phyloP scores from a whole-genome alignment of 2,113 vertebrate genomes.

The Glareola pratincola region DNA sequence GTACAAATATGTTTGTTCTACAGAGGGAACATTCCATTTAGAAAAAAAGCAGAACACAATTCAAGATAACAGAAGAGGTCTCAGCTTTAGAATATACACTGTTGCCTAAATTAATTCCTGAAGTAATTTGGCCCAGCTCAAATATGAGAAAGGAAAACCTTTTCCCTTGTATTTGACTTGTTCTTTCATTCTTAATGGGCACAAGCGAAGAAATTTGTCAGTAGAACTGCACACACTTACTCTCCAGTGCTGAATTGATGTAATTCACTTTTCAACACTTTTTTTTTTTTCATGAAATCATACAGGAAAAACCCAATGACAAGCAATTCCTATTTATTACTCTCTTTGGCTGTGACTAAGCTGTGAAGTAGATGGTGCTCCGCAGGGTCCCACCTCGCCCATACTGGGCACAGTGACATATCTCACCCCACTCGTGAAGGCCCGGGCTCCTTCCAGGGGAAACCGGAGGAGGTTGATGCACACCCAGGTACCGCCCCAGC shows the following conservation, averaged over 20 bases:
- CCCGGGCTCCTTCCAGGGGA: neutral
- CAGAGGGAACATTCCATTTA: neutral
- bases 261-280: neutral
- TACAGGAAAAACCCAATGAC: neutral
- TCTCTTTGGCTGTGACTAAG: neutral
- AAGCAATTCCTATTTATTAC: neutral
- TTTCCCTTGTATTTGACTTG: neutral
- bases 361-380: neutral
- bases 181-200: neutral
- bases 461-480: neutral
- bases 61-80: neutral
- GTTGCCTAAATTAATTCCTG: neutral
- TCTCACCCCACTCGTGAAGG: neutral
- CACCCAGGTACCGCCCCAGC: neutral
- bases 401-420: neutral
- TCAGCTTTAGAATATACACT: neutral
- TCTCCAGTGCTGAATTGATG: neutral
- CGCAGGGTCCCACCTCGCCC: neutral
- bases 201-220: neutral
- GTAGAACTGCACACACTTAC: neutral
- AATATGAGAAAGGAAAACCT: constrained; percentile 16
- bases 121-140: neutral
- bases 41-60: neutral
- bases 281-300: neutral
- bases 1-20: neutral